phyloP scores from a whole-genome alignment of 2,113 vertebrate genomes.

The Lampris megalopsis region DNA sequence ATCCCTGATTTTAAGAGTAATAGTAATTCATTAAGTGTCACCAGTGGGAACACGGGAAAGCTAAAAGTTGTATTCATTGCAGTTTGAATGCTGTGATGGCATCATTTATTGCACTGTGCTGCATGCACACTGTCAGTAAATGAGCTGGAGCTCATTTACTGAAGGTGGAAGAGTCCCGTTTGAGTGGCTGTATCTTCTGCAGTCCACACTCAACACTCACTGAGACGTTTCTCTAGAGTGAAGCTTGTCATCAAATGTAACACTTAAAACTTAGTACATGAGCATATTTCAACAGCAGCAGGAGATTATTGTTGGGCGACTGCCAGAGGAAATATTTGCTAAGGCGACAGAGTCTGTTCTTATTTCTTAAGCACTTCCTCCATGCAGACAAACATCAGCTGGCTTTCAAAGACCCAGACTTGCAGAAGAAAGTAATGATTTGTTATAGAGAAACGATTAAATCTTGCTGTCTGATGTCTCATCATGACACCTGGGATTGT shows the following conservation, averaged over 20 bases:
- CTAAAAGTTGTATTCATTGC: conserved; percentile 35
- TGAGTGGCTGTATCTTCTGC: conserved; percentile 36
- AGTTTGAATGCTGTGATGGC: conserved; percentile 15
- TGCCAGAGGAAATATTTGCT: conserved; percentile 74
- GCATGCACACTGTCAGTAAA: conserved; percentile 22
- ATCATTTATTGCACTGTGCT: conserved; percentile 37
- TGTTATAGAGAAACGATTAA: conserved; percentile 30
- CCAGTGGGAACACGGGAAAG: conserved; percentile 12
- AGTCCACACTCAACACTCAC: conserved; percentile 27
- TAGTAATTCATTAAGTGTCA: conserved; percentile 22
- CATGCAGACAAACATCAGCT: conserved; percentile 48
- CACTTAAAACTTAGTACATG: conserved; percentile 37
- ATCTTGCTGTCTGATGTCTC: conserved; percentile 24
- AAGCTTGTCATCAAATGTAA: conserved; percentile 52
- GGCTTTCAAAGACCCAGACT: conserved; percentile 54
- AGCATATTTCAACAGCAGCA: conserved; percentile 49
- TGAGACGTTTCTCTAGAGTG: conserved; percentile 55
- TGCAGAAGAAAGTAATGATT: conserved; percentile 40
- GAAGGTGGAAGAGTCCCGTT: conserved; percentile 48
- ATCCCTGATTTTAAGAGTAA: conserved; percentile 51
- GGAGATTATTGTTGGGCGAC: conserved; percentile 63
- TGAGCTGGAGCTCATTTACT: conserved; percentile 31
- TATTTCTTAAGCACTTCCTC: conserved; percentile 60
- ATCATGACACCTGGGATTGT: conserved; percentile 57
- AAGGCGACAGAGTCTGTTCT: conserved; percentile 60